Base-by-base conservation (phyloP, 2,888 invertebrate species). In the Tipula unca region DNA sequence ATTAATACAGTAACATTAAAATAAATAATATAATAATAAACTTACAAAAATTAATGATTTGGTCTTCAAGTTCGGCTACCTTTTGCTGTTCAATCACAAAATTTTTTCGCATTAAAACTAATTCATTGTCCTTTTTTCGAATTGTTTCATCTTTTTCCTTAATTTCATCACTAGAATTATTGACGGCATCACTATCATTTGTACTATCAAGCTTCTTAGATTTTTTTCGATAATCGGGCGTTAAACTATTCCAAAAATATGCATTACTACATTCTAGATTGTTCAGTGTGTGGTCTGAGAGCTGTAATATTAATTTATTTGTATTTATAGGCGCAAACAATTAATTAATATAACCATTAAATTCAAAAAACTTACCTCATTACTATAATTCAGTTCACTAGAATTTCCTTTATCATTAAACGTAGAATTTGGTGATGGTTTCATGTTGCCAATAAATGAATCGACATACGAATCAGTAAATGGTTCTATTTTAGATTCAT, bases 61-160 rank as follows among this genome's bases (percentile, higher is more conserved):
- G 96, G 89, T 96, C 96, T 88, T 95, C 95, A 85, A 96, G 91
- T 89, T 96, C 96, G 0, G 93, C 92, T 29, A 94, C 94, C 87
- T 94, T 93, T 88, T 95, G 93, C 88, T 95, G 95, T 89, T 96
- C 96, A 87, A 94, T 93, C 82, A 94, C 91, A 87, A 94, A 93
- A 84, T 69, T 25, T 69, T 69, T 20, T 3, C 69, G 69, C 20
- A 69, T 69, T 25, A 69, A 25, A 25, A 10, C 3, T 69, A 69
- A 10, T 69, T 69, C 69, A 69, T 25, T 20, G 3, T 69, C 69
- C 10, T 69, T 69, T 69, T 25, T 20, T 10, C 69, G 69, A 25
- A 69, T 69, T 69, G 69, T 25, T 69, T 69, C 69, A 10, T 69
- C 69, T 25, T 25, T 69, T 69, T 69, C 69, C 25, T 69, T 69